Conservation (phyloP, 2,797 vertebrate species). For the Chiloscyllium punctatum region DNA sequence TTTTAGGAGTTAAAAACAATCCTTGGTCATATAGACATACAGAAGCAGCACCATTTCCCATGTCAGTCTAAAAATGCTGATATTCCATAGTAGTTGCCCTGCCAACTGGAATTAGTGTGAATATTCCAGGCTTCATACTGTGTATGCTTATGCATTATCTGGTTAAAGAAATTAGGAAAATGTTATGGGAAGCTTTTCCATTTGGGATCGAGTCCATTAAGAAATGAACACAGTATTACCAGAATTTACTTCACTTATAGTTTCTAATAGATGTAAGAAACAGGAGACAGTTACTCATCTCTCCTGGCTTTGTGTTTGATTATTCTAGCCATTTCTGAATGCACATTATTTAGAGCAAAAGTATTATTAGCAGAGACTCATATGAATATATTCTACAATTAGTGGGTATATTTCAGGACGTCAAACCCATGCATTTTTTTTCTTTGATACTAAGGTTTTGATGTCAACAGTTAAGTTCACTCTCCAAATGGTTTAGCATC, state of each 20-base stretch:
- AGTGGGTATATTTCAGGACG: background rate
- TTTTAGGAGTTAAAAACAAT: background rate
- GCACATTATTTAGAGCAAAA: background rate
- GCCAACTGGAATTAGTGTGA: background rate
- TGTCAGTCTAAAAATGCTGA: background rate
- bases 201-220: background rate
- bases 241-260: background rate
- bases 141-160: background rate
- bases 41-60: background rate
- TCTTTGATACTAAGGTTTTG: background rate
- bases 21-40: background rate
- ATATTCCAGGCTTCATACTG: background rate
- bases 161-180: background rate
- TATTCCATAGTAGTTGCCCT: background rate
- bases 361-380: background rate
- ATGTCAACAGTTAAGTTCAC: background rate
- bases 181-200: background rate
- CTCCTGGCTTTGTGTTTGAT: background rate
- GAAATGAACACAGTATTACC: background rate
- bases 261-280: background rate
- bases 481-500: background rate
- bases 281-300: background rate
- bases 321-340: background rate
- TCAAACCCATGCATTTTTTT: background rate
- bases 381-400: background rate